A percentile compares a stretch with the other conserved stretches of the same genome.
Conservation (phyloP, 2,888 invertebrate genomes). For the Listrodromus nycthemerus region DNA sequence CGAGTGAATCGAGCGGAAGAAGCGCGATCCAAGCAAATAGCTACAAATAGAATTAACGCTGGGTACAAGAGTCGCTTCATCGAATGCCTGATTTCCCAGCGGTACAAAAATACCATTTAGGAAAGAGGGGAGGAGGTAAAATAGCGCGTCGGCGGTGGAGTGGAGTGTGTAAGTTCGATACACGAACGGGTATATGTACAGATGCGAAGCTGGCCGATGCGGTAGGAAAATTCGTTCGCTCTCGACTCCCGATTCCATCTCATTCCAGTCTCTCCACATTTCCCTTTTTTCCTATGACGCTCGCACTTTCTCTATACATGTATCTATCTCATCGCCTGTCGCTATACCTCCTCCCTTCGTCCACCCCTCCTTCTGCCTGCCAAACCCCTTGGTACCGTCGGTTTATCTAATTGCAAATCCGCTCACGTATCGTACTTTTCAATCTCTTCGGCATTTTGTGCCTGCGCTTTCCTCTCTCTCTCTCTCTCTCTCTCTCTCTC, state of each 20-base stretch:
- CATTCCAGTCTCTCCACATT: slow-evolving; percentile 10
- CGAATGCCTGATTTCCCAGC: slow-evolving; percentile 80
- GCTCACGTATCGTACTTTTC: slow-evolving; percentile 67
- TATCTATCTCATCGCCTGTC: slow-evolving; percentile 30
- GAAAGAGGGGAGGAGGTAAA: slow-evolving; percentile 46
- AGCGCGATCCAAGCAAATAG: slow-evolving; percentile 72
- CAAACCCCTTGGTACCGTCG: slow-evolving; percentile 40
- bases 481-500: slow-evolving; percentile 23
- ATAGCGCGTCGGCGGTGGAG: slow-evolving; percentile 36
- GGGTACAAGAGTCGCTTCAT: slow-evolving; percentile 74
- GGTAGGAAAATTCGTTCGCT: slow-evolving; percentile 69
- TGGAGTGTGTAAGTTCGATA: slow-evolving; percentile 35
- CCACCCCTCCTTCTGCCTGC: slow-evolving; percentile 4
- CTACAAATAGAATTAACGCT: slow-evolving; percentile 79
- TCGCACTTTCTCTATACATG: slow-evolving; percentile 17
- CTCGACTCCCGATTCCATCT: slow-evolving; percentile 48
- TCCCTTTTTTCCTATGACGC: slow-evolving; percentile 1
- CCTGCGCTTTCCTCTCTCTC: slow-evolving; percentile 47
- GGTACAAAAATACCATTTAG: slow-evolving; percentile 78
- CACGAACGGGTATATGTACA: slow-evolving; percentile 16
- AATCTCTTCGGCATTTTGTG: slow-evolving; percentile 67
- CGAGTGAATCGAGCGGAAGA: slow-evolving; percentile 43
- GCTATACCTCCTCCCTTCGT: slow-evolving; percentile 12
- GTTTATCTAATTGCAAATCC: slow-evolving; percentile 69
- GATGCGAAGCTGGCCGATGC: slow-evolving; percentile 5